Evolutionary conservation across 2,888 invertebrate genomes (phyloP).

Genomic region (Agriopis aurantiaria): DNA sequence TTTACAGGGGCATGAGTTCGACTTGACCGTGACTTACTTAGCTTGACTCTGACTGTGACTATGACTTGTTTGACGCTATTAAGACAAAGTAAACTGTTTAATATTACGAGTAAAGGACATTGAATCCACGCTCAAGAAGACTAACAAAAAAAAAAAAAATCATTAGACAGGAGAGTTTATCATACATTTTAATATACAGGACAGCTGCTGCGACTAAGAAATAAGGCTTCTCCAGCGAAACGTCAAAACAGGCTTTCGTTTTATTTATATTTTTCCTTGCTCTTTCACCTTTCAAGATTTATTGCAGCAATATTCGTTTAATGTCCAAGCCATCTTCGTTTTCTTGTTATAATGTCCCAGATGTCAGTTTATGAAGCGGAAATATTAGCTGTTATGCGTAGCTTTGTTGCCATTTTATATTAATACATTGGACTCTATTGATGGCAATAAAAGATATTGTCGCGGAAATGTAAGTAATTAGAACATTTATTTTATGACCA

Average conservation of each 20-base stretch:
- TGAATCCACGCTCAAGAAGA: too few species aligned
- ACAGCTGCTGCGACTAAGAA: slow-evolving; percentile 69
- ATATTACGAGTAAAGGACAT: too few species aligned
- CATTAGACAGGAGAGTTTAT: slow-evolving; percentile 53
- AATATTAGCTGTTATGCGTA: slow-evolving; percentile 40
- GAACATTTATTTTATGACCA: background rate
- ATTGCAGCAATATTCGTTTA: slow-evolving; percentile 71
- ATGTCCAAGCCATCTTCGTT: slow-evolving; percentile 59
- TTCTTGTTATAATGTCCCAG: slow-evolving; percentile 44
- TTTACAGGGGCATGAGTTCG: too few species aligned
- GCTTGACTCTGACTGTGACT: too few species aligned
- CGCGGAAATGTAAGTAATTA: slow-evolving; percentile 1
- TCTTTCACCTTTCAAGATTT: slow-evolving; percentile 67
- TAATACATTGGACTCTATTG: slow-evolving; percentile 30
- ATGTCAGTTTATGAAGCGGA: slow-evolving; percentile 45
- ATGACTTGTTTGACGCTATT: too few species aligned
- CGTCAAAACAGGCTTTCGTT: slow-evolving; percentile 70
- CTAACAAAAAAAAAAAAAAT: too few species aligned
- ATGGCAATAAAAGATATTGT: slow-evolving; percentile 14
- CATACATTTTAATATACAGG: slow-evolving; percentile 78
- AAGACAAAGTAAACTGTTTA: too few species aligned
- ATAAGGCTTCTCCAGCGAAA: slow-evolving; percentile 56
- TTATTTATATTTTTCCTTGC: slow-evolving; percentile 67
- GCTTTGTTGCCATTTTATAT: slow-evolving; percentile 28
- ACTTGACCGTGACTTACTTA: too few species aligned